A percentile compares a stretch with the other conserved stretches of the same genome.
These are phyloP conservation scores for Sinosuthora webbiana DNA, from an alignment of 2,113 vertebrate species.

Conservation along the genomic window DNA sequence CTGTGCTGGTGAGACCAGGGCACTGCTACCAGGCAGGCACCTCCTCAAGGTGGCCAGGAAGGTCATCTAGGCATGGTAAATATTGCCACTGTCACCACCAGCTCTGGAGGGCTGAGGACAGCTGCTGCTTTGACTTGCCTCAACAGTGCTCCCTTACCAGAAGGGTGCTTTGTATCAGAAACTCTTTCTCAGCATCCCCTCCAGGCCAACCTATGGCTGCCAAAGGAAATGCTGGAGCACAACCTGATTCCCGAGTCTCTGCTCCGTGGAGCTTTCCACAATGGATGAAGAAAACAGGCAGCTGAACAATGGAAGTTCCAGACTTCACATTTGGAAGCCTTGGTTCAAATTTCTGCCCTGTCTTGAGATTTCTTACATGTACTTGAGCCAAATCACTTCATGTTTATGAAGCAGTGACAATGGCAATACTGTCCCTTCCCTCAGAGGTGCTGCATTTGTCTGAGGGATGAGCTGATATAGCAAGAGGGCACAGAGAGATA, in stretches of 20 bases:
- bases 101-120: background rate
- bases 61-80: rapidly evolving
- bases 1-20: background rate
- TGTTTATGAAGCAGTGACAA: background rate
- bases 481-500: background rate
- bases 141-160: background rate
- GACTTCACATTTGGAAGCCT: background rate
- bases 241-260: background rate
- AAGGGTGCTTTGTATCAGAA: background rate
- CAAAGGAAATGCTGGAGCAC: background rate
- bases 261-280: background rate
- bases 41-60: background rate
- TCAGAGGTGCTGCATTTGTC: background rate
- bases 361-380: background rate
- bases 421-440: background rate
- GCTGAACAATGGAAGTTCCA: background rate
- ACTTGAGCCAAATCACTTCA: background rate
- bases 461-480: background rate
- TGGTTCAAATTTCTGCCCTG: background rate
- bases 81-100: background rate
- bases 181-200: background rate
- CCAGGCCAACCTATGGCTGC: background rate
- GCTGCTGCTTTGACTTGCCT: background rate
- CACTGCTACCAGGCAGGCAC: background rate
- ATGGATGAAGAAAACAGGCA: background rate